Evolutionary conservation across 2,888 invertebrate species (phyloP), one percentile per base, ranked within the genome.

Genomic region (Cephus spinipes): DNA sequence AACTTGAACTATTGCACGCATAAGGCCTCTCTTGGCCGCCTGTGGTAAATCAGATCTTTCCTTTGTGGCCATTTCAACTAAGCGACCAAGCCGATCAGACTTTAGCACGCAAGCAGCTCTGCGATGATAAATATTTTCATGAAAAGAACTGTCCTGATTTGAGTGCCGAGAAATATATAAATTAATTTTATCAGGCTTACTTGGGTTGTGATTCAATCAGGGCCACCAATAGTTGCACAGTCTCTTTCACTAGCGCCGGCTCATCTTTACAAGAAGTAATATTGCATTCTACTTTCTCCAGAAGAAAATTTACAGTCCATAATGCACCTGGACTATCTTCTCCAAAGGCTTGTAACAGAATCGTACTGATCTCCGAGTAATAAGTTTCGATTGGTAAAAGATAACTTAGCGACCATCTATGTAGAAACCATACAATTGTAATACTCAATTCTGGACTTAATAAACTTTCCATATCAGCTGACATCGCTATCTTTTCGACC

Each of bases 361-460:
- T 93, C 35, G 93, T 92, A 89, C 95, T 95, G 79, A 95, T 92
- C 94, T 95, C 91, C 68, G 89, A 83, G 78, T 90, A 90, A 77
- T 81, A 73, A 12, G 69, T 77, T 87, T 94, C 94, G 79, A 92
- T 91, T 33, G 93, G 93, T 36, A 93, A 92, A 79, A 97, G 92
- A 88, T 96, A 97, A 1, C 94, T 94, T 83, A 94, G 93, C 74
- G 95, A 94, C 96, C 96, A 97, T 83, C 95, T 94, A 85, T 95
- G 94, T 73, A 97, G 92, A 86, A 96, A 95, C 96, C 97, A 97
- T 84, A 96, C 95, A 73, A 95, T 92, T 0, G 95, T 95, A 73
- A 95, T 94, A 1, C 95, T 95, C 2, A 97, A 94, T 90, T 97
- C 96, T 0, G 97, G 97, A 89, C 97, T 97, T 84, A 97, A 93